Conservation (phyloP, 2,888 invertebrate species). For the Drosophila mayaguana region DNA sequence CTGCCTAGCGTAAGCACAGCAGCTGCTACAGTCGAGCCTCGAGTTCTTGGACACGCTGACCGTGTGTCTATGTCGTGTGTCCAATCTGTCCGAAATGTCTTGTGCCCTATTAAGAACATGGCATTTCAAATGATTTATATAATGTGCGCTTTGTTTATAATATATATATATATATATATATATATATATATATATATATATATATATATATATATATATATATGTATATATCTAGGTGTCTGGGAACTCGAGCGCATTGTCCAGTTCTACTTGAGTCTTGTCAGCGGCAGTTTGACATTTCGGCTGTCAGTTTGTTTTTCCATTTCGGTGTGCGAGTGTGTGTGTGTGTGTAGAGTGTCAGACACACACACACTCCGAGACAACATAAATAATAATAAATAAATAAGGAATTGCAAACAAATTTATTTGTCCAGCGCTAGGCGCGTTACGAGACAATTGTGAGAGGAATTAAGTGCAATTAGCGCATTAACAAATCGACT, state of each 20-base stretch:
- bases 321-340: conserved; percentile 51
- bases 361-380: conserved; percentile 74
- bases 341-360: conserved; percentile 23
- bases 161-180: conserved; percentile 44
- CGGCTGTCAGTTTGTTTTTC: conserved; percentile 60
- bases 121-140: conserved; percentile 77
- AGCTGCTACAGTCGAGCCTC: conserved; percentile 23
- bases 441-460: conserved; percentile 26
- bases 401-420: conserved; percentile 20
- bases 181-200: conserved; percentile 29
- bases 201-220: conserved; percentile 40
- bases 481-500: conserved; percentile 59
- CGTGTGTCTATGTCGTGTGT: conserved; percentile 66
- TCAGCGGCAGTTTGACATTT: conserved; percentile 75
- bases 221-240: conserved; percentile 47
- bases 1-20: conserved; percentile 61
- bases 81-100: conserved; percentile 69
- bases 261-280: conserved; percentile 49
- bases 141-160: conserved; percentile 66
- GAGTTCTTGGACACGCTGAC: conserved; percentile 28
- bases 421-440: too few relatives aligned
- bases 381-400: conserved; percentile 76
- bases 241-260: conserved; percentile 42
- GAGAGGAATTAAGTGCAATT: conserved; percentile 52
- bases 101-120: conserved; percentile 75